Percentiles rank a stretch among this genome's conserved stretches.
phyloP scores from a whole-genome alignment of 2,797 vertebrate species.

The Rhynchotus rufescens region DNA sequence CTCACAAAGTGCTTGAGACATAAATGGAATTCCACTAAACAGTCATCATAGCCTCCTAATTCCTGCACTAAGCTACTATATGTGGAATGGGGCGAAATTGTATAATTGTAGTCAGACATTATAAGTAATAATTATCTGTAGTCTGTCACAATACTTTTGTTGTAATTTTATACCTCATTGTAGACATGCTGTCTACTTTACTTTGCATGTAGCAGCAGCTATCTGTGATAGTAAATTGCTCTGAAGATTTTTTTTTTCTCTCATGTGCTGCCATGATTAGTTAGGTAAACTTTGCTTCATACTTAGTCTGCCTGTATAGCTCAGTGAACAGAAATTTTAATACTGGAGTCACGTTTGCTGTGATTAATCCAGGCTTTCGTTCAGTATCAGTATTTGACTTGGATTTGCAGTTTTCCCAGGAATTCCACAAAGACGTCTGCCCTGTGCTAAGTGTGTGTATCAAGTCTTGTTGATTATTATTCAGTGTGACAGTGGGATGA shows the following conservation, averaged over 20 bases:
- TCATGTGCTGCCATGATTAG: background rate
- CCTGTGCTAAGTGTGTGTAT: slow-evolving; percentile 54
- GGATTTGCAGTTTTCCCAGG: slow-evolving; percentile 45
- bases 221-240: background rate
- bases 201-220: background rate
- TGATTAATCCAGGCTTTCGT: slow-evolving; percentile 41
- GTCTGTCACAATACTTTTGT: slow-evolving; percentile 15
- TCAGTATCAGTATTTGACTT: slow-evolving; percentile 33
- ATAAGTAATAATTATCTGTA: slow-evolving; percentile 26
- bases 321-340: slow-evolving; percentile 30
- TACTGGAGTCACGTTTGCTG: background rate
- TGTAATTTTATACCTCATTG: slow-evolving; percentile 33
- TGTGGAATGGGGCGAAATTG: background rate
- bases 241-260: background rate
- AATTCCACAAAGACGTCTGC: slow-evolving; percentile 25
- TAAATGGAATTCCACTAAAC: slow-evolving; percentile 24
- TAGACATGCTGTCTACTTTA: slow-evolving; percentile 9
- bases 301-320: background rate
- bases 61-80: background rate
- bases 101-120: slow-evolving; percentile 23
- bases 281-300: slow-evolving; percentile 12
- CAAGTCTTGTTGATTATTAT: slow-evolving; percentile 75
- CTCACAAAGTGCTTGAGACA: background rate
- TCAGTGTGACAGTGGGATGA: slow-evolving; percentile 71
- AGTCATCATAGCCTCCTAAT: background rate